A percentile compares a stretch with the other conserved stretches of the same genome.
Evolutionary conservation across 2,888 invertebrate species (phyloP).

Genomic region (Lycaena phlaeas): DNA sequence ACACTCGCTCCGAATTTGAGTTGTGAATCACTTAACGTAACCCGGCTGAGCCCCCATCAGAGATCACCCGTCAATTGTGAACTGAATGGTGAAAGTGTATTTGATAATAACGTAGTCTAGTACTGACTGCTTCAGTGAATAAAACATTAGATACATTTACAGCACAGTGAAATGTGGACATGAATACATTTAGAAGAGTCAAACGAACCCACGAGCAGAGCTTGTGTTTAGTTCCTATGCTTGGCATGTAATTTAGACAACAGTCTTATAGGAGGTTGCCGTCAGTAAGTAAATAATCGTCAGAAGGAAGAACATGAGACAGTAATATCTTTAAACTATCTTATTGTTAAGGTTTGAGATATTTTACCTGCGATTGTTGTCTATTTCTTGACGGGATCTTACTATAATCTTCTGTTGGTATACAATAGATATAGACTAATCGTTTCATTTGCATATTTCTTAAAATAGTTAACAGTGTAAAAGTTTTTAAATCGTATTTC

Average conservation of each 20-base stretch:
- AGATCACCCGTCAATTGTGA: conserved; percentile 37
- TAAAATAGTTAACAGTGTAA: conserved; percentile 5
- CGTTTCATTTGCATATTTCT: background rate
- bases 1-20: conserved; percentile 68
- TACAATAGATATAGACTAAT: conserved; percentile 2
- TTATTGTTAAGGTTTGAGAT: too few relatives aligned
- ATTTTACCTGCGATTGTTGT: background rate
- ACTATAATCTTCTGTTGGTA: background rate
- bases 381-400: background rate
- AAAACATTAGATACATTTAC: conserved; percentile 17
- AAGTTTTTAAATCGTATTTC: background rate
- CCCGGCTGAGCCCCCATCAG: conserved; percentile 10
- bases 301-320: background rate
- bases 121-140: conserved; percentile 30
- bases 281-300: background rate
- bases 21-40: conserved; percentile 33
- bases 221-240: conserved; percentile 70
- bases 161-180: conserved; percentile 30
- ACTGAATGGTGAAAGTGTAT: conserved; percentile 31
- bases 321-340: too few relatives aligned
- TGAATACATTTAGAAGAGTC: conserved; percentile 35
- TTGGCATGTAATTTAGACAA: conserved; percentile 19
- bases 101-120: conserved; percentile 32
- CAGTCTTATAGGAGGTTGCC: background rate
- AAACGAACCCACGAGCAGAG: conserved; percentile 52